These are phyloP conservation scores for Drosophila micromelanica DNA, from an alignment of 1,140 invertebrate genomes.

Conservation along the genomic window DNA sequence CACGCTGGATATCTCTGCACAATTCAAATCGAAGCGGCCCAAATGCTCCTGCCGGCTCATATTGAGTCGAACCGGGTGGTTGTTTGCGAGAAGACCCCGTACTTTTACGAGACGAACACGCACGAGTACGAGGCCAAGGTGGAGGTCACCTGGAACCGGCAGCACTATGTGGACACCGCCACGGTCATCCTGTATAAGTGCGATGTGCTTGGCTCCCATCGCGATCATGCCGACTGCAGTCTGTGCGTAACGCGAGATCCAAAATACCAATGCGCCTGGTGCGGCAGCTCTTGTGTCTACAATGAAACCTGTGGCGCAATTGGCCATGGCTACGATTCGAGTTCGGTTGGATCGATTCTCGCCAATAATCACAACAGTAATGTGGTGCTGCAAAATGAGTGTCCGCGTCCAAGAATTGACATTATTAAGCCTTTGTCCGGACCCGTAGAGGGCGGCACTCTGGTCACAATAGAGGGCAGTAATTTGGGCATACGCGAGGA, in stretches of 20 bases:
- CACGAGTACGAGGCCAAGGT: conserved; percentile 95
- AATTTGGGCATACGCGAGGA: conserved; percentile 96
- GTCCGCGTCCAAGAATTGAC: conserved; percentile 96
- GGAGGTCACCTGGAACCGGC: conserved; percentile 95
- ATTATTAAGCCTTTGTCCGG: conserved; percentile 97
- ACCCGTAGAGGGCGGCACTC: conserved; percentile 97
- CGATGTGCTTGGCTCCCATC: conserved; percentile 95
- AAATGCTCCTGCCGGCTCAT: conserved; percentile 93
- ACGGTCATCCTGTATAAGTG: conserved; percentile 97
- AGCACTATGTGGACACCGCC: conserved; percentile 95
- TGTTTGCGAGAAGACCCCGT: conserved; percentile 95
- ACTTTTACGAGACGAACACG: conserved; percentile 93
- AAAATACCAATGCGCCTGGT: conserved; percentile 97
- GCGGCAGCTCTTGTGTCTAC: conserved; percentile 93
- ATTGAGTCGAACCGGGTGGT: conserved; percentile 93
- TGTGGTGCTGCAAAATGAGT: conserved; percentile 89
- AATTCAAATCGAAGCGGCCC: conserved; percentile 95
- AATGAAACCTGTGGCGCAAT: conserved; percentile 89
- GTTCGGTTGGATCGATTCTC: neutral
- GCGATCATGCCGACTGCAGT: conserved; percentile 96
- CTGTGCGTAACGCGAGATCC: conserved; percentile 94
- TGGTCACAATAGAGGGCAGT: conserved; percentile 97
- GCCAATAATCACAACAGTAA: neutral
- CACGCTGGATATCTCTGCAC: conserved; percentile 96
- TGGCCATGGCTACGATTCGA: neutral